Conservation (phyloP, 2,113 vertebrate genomes). For the Calyptomena viridis region DNA sequence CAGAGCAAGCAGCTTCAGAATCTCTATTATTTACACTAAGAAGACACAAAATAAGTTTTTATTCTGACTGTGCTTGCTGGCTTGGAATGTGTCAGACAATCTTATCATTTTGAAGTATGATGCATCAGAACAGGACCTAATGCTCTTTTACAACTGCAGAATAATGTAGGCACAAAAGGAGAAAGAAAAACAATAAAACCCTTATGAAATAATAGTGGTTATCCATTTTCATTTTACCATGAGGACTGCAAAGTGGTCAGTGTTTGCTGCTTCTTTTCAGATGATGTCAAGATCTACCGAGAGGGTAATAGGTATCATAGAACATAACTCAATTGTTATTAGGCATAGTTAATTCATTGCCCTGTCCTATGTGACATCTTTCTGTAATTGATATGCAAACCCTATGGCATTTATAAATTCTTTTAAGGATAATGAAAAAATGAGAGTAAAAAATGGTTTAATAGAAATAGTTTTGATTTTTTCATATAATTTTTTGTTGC, state of each 20-base stretch:
- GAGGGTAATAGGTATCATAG: neutral
- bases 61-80: neutral
- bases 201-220: neutral
- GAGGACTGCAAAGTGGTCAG: neutral
- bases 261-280: neutral
- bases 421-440: neutral
- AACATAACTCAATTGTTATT: neutral
- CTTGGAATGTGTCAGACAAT: neutral
- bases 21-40: neutral
- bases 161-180: neutral
- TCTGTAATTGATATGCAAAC: neutral
- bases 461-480: neutral
- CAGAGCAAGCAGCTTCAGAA: neutral
- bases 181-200: neutral
- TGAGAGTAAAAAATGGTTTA: neutral
- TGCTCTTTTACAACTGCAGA: neutral
- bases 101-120: neutral
- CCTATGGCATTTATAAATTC: neutral
- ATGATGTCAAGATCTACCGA: neutral
- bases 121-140: neutral
- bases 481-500: neutral
- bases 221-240: neutral
- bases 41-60: neutral
- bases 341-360: neutral
- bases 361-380: neutral